phyloP scores from a whole-genome alignment of 2,888 invertebrate species.

The Drosophila conformis region DNA sequence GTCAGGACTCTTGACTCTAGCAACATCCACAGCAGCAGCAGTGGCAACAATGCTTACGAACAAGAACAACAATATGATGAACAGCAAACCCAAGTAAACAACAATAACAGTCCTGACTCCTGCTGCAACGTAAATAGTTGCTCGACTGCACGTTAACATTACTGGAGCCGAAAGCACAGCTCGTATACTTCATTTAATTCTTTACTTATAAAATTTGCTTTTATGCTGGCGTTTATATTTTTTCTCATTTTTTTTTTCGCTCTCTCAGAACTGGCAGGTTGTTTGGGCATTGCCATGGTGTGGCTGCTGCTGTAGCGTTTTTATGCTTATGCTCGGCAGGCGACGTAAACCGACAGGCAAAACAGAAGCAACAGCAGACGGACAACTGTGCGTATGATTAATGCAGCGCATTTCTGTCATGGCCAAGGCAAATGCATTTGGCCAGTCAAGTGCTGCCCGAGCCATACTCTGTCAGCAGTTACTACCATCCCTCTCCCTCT shows the following conservation, averaged over 20 bases:
- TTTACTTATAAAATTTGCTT: constrained; percentile 63
- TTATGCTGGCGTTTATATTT: constrained; percentile 11
- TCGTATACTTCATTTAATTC: constrained; percentile 66
- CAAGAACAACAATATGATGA: constrained; percentile 1
- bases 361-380: constrained; percentile 16
- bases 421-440: constrained; percentile 47
- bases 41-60: constrained; percentile 12
- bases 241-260: neutral
- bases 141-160: constrained; percentile 53
- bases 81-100: constrained; percentile 10
- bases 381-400: constrained; percentile 66
- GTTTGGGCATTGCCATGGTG: constrained; percentile 14
- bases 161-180: constrained; percentile 50
- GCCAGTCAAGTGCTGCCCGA: constrained; percentile 20
- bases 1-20: constrained; percentile 54
- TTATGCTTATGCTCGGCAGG: constrained; percentile 25
- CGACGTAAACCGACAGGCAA: constrained; percentile 27
- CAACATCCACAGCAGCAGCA: constrained; percentile 9
- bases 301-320: constrained; percentile 17
- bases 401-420: constrained; percentile 44
- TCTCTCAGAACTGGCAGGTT: constrained; percentile 6
- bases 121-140: constrained; percentile 44
- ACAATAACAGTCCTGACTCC: constrained; percentile 29
- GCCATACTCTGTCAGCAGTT: neutral
- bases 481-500: neutral